These are phyloP conservation scores for Nesidiocoris tenuis DNA, from an alignment of 2,888 invertebrate species.

Conservation along the genomic window DNA sequence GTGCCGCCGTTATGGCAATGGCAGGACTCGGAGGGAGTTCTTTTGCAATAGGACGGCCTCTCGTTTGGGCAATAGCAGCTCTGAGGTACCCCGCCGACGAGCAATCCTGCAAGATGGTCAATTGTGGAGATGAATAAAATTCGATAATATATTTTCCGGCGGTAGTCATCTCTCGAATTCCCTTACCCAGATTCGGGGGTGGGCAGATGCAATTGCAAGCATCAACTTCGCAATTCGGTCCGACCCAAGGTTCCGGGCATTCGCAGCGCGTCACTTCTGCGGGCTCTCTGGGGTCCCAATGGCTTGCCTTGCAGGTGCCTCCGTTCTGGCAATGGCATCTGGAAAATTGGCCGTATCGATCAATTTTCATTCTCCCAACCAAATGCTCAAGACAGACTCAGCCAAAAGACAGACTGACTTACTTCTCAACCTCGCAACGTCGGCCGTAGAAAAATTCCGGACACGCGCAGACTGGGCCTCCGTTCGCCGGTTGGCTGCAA, in stretches of 20 bases:
- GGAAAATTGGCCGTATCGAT: too few species aligned
- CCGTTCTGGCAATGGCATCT: constrained; percentile 29
- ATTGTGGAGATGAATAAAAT: too few species aligned
- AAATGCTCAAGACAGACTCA: too few species aligned
- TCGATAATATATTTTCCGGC: too few species aligned
- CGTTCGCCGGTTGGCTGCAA: constrained; percentile 54
- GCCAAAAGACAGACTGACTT: too few species aligned
- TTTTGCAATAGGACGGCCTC: constrained; percentile 13
- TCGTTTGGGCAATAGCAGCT: constrained; percentile 4
- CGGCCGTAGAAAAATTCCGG: constrained; percentile 60
- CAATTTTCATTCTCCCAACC: too few species aligned
- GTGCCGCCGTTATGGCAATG: constrained; percentile 61
- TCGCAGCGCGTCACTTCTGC: constrained; percentile 50
- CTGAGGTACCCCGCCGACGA: neutral
- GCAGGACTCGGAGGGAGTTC: constrained; percentile 45
- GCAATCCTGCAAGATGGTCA: neutral
- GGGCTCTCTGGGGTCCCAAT: neutral
- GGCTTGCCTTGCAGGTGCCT: neutral
- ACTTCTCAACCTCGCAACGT: constrained; percentile 60
- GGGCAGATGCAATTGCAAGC: constrained; percentile 56
- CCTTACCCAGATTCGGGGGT: constrained; percentile 2
- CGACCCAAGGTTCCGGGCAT: constrained; percentile 53
- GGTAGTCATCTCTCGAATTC: too few species aligned
- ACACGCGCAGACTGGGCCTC: constrained; percentile 57
- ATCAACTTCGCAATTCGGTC: constrained; percentile 59